phyloP scores from a whole-genome alignment of 2,797 vertebrate species.

The Eulemur albifrons region DNA sequence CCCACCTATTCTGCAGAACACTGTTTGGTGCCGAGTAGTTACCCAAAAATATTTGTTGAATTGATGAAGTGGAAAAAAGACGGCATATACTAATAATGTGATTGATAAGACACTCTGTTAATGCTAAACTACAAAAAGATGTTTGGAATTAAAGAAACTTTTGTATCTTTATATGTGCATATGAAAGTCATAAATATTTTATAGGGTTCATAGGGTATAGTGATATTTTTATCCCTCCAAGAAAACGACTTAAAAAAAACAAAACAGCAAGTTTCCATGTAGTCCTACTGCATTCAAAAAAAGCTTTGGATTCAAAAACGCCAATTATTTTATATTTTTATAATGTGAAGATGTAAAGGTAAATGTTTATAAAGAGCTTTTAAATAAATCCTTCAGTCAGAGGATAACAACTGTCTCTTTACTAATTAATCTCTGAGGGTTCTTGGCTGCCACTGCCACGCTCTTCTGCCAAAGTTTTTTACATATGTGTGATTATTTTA shows the following conservation, averaged over 20 bases:
- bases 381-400: not conserved
- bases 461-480: not conserved
- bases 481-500: not conserved
- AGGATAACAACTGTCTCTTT: not conserved
- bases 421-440: not conserved
- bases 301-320: not conserved
- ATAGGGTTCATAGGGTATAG: not conserved
- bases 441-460: not conserved
- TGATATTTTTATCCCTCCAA: not conserved
- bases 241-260: not conserved
- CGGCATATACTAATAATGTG: not conserved
- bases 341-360: not conserved
- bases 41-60: not conserved
- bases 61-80: not conserved
- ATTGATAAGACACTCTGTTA: not conserved
- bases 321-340: not conserved
- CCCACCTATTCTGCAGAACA: not conserved
- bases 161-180: not conserved
- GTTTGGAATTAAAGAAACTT: not conserved
- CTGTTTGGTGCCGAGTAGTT: not conserved
- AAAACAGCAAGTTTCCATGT: not conserved
- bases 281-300: not conserved
- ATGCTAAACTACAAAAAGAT: not conserved
- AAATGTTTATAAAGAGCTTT: constrained; percentile 25
- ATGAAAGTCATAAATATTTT: constrained; percentile 44